Conservation (phyloP, 2,113 vertebrate species). For the Pollimyrus isidori region DNA sequence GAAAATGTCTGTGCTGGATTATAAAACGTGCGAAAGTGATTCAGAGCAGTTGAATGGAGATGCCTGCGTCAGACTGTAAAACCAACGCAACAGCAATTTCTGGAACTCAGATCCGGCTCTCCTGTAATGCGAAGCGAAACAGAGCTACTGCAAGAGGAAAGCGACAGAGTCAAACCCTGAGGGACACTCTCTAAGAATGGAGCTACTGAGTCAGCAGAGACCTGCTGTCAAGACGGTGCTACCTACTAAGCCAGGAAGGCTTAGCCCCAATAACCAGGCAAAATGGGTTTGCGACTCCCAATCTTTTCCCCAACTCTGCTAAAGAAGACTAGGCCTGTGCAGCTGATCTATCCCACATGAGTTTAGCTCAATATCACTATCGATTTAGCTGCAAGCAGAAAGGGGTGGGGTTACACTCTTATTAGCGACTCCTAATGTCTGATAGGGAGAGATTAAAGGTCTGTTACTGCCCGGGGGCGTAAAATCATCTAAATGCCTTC, state of each 20-base stretch:
- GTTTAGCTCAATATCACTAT: slow-evolving; percentile 59
- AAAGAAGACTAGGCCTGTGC: slow-evolving; percentile 42
- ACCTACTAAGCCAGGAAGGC: neutral
- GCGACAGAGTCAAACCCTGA: neutral
- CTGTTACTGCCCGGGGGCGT: slow-evolving; percentile 7
- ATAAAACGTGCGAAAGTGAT: neutral
- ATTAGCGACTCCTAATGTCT: slow-evolving; percentile 57
- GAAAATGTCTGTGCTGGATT: neutral
- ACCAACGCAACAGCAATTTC: neutral
- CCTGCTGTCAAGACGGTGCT: neutral
- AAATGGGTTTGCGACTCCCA: neutral
- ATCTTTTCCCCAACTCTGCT: slow-evolving; percentile 38
- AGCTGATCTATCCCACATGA: slow-evolving; percentile 45
- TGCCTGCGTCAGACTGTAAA: neutral
- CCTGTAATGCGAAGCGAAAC: neutral
- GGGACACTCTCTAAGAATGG: neutral
- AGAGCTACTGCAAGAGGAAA: neutral
- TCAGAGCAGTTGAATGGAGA: neutral
- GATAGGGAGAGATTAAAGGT: slow-evolving; percentile 46
- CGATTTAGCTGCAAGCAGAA: slow-evolving; percentile 51
- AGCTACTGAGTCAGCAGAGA: neutral
- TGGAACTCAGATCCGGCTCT: neutral
- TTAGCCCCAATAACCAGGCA: neutral
- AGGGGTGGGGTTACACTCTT: slow-evolving; percentile 54
- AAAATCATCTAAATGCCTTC: slow-evolving; percentile 18